These are phyloP conservation scores for Antheraea pernyi DNA, from an alignment of 1,140 invertebrate genomes.

Conservation along the genomic window DNA sequence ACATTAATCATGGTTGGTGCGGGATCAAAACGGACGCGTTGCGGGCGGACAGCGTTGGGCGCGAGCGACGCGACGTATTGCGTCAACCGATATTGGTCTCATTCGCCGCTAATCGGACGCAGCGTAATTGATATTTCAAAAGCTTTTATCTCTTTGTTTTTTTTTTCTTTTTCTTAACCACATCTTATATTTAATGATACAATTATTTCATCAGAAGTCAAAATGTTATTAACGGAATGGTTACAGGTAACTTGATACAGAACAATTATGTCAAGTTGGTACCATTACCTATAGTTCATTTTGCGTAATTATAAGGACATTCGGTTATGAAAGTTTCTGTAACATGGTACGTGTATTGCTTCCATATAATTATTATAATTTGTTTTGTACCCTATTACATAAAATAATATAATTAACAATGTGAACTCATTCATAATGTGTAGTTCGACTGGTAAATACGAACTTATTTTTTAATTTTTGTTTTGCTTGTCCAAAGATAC, in stretches of 20 bases:
- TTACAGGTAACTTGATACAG: not conserved
- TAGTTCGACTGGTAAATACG: slow-evolving; percentile 20
- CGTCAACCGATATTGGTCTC: slow-evolving; percentile 4
- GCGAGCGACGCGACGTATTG: not conserved
- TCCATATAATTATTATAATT: slow-evolving; percentile 6
- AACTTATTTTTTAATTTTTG: slow-evolving; percentile 41
- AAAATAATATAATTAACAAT: slow-evolving; percentile 21
- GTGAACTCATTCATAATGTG: slow-evolving; percentile 15
- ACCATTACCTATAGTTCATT: not conserved
- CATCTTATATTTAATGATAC: not conserved
- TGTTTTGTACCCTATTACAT: slow-evolving; percentile 16
- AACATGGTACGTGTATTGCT: not conserved
- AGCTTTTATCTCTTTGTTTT: not conserved
- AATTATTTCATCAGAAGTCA: not conserved
- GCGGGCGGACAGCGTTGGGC: not conserved
- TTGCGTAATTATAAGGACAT: not conserved
- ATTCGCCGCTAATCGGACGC: slow-evolving; percentile 2
- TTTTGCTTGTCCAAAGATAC: slow-evolving; percentile 51
- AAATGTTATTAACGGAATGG: not conserved
- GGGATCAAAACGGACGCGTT: not conserved
- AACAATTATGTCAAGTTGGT: slow-evolving; percentile 1
- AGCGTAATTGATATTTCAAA: slow-evolving; percentile 9
- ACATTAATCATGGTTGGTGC: not conserved
- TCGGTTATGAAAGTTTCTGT: slow-evolving; percentile 7
- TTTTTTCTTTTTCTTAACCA: not conserved